phyloP scores from a whole-genome alignment of 2,113 vertebrate species.

The Cyprinodon tularosa region DNA sequence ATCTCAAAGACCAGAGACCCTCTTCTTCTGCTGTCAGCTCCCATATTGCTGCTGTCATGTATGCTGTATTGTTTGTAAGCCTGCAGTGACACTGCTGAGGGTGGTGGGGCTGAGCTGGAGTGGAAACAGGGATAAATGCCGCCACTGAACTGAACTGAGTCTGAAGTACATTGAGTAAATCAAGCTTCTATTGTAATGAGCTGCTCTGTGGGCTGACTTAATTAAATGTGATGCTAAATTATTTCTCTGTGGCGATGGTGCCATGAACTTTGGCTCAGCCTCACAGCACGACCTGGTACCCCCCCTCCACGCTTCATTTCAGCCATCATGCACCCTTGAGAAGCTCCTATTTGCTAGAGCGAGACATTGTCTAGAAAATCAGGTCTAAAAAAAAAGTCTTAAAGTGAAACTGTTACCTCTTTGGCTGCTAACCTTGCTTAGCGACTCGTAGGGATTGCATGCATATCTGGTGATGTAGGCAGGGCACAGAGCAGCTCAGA shows the following conservation, averaged over 20 bases:
- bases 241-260: conserved; percentile 61
- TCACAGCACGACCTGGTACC: conserved; percentile 46
- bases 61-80: conserved; percentile 22
- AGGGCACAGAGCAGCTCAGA: conserved; percentile 41
- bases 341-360: conserved; percentile 28
- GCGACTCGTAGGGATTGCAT: conserved; percentile 54
- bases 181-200: conserved; percentile 64
- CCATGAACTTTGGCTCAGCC: conserved; percentile 51
- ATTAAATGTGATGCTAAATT: conserved; percentile 79
- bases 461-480: conserved; percentile 55
- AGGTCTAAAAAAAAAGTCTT: conserved; percentile 18
- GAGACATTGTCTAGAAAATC: conserved; percentile 19
- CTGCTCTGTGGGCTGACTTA: conserved; percentile 62
- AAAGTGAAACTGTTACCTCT: conserved; percentile 31
- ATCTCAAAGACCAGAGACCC: conserved; percentile 41
- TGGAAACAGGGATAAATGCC: conserved; percentile 31
- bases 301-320: conserved; percentile 50
- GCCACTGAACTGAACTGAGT: conserved; percentile 45
- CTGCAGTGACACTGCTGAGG: conserved; percentile 21
- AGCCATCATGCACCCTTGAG: conserved; percentile 54
- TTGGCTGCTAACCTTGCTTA: conserved; percentile 19
- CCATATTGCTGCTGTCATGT: conserved; percentile 56
- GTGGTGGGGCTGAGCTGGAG: conserved; percentile 5
- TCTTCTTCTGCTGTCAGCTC: conserved; percentile 61
- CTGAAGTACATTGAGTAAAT: conserved; percentile 60